Evolutionary conservation across 2,888 invertebrate species (phyloP).

Genomic region (Drosophila algonquin): DNA sequence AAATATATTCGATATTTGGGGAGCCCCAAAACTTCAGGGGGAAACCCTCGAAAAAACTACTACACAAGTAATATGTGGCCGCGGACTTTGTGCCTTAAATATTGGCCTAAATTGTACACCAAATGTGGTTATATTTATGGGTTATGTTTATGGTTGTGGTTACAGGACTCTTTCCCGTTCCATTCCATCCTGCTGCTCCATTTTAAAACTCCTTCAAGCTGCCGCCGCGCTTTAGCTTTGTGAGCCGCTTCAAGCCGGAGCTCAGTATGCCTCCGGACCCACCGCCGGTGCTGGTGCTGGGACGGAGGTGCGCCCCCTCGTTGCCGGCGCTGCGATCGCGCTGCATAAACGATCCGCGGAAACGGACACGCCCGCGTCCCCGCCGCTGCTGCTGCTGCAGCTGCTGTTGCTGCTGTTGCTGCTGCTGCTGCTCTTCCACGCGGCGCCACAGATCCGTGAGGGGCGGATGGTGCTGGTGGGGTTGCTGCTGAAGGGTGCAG

Average conservation of each 20-base stretch:
- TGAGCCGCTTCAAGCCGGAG: slow-evolving; percentile 70
- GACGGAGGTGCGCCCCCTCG: neutral
- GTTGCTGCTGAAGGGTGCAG: slow-evolving; percentile 70
- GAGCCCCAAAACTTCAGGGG: neutral
- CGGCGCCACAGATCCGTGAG: slow-evolving; percentile 66
- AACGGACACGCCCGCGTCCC: slow-evolving; percentile 75
- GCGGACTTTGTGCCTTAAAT: neutral
- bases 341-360: slow-evolving; percentile 68
- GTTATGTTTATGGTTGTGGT: neutral
- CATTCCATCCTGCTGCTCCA: neutral
- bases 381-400: slow-evolving; percentile 21
- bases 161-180: neutral
- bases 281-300: neutral
- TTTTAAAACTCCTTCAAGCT: slow-evolving; percentile 78
- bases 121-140: neutral
- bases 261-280: slow-evolving; percentile 47
- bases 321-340: slow-evolving; percentile 58
- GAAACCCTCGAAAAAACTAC: slow-evolving; percentile 1
- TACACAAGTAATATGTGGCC: slow-evolving; percentile 4
- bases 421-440: slow-evolving; percentile 37
- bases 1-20: slow-evolving; percentile 1
- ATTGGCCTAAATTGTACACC: neutral
- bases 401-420: slow-evolving; percentile 3
- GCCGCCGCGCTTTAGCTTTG: slow-evolving; percentile 79
- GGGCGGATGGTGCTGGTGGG: slow-evolving; percentile 69